Evolutionary conservation across 1,140 invertebrate genomes (phyloP).

Genomic region (Drosophila eugracilis): DNA sequence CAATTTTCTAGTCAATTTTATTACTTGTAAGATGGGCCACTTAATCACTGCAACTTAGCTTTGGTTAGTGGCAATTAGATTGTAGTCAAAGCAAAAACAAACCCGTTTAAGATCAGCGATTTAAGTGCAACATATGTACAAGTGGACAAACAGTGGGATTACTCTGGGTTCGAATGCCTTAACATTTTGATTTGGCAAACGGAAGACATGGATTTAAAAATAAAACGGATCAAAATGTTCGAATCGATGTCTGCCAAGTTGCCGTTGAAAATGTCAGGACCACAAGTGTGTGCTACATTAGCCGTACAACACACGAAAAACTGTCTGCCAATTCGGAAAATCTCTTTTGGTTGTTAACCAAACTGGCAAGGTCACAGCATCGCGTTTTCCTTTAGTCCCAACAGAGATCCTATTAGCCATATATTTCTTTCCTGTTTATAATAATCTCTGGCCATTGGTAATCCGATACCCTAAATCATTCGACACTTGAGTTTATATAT

Average conservation of each 20-base stretch:
- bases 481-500: constrained; percentile 38
- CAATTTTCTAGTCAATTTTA: constrained; percentile 4
- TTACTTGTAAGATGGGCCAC: constrained; percentile 17
- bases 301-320: constrained; percentile 28
- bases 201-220: constrained; percentile 52
- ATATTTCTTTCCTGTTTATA: background rate
- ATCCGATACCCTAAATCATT: constrained; percentile 63
- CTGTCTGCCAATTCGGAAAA: constrained; percentile 39
- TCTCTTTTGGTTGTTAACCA: constrained; percentile 44
- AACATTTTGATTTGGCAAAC: constrained; percentile 19
- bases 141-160: constrained; percentile 11
- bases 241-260: constrained; percentile 36
- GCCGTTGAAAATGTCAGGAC: constrained; percentile 69
- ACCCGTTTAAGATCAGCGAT: constrained; percentile 19
- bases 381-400: too few relatives aligned
- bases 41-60: constrained; percentile 9
- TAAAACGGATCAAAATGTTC: constrained; percentile 44
- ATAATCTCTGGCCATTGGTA: constrained; percentile 26
- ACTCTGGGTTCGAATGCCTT: constrained; percentile 5
- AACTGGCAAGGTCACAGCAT: constrained; percentile 35
- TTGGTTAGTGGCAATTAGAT: constrained; percentile 31
- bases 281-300: constrained; percentile 57
- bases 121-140: constrained; percentile 10
- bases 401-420: too few relatives aligned
- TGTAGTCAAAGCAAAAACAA: constrained; percentile 5